Evolutionary conservation across 2,113 vertebrate genomes (phyloP), one percentile per base, ranked within the genome.

Genomic region (Rhinichthys klamathensis): DNA sequence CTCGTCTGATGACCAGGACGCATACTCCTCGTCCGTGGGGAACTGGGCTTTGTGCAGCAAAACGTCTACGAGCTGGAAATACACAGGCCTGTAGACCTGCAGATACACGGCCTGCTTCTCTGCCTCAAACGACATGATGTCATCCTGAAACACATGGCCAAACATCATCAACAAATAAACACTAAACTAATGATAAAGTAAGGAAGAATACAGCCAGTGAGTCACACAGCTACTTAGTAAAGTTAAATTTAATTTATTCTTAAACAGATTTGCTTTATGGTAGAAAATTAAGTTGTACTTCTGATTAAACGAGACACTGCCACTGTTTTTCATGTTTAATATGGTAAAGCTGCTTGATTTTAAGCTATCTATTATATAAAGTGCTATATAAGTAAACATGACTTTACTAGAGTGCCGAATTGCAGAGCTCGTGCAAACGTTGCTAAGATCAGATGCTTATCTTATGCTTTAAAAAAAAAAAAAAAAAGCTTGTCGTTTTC

Each of bases 41-140:
- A 99, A 99, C 93, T 99, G 98, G 46, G 98, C 98, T 94, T 99
- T 99, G 91, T 99, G 97, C 11, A 99, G 95, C 88, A 99, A 92
- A 76, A 99, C 98, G 0, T 99, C 98, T 89, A 99, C 98, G 87
- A 99, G 94, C 93, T 99, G 98, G 90, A 99, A 99, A 94, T 99
- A 99, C 60, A 99, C 97, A 0, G 98, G 97, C 84, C 98, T 95
- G 93, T 99, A 99, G 27, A 99, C 96, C 90, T 99, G 98, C 92
- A 99, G 97, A 90, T 99, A 99, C 72, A 99, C 96, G 0, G 95
- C 95, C 93, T 98, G 97, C 91, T 98, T 98, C 88, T 98, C 97
- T 0, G 96, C 93, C 92, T 99, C 98, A 1, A 99, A 98, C 4
- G 97, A 98, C 90, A 99, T 97, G 91, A 99, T 99, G 90, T 99